Percentiles rank a stretch among this genome's conserved stretches.
Conservation (phyloP, 2,888 invertebrate species). For the Cyaniris semiargus region DNA sequence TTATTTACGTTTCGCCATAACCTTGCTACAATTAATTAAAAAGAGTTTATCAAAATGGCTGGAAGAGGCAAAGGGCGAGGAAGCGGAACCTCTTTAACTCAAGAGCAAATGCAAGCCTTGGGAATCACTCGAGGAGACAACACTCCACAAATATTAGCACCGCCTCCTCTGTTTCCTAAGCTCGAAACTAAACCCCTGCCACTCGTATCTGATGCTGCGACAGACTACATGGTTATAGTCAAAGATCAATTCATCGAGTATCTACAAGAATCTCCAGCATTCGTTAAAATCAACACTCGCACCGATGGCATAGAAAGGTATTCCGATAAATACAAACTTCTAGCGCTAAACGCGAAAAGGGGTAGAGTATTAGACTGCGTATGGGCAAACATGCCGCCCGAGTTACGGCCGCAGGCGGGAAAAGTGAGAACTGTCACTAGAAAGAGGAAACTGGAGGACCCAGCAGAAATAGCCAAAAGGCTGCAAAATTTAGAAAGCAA, state of each 20-base stretch:
- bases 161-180: constrained; percentile 82
- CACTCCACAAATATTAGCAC: constrained; percentile 73
- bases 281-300: constrained; percentile 72
- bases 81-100: constrained; percentile 73
- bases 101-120: constrained; percentile 80
- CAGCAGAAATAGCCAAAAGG: constrained; percentile 65
- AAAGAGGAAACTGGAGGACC: constrained; percentile 67
- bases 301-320: constrained; percentile 78
- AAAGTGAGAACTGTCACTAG: constrained; percentile 56
- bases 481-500: constrained; percentile 85
- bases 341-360: constrained; percentile 73
- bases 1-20: neutral
- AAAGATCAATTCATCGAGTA: constrained; percentile 87
- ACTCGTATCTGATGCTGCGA: constrained; percentile 77
- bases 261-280: constrained; percentile 84
- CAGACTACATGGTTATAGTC: constrained; percentile 85
- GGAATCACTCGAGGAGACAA: constrained; percentile 80
- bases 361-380: constrained; percentile 73
- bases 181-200: constrained; percentile 80
- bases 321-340: constrained; percentile 79
- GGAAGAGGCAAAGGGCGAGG: constrained; percentile 78
- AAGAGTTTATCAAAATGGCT: constrained; percentile 52
- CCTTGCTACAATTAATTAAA: neutral
- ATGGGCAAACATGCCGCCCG: constrained; percentile 83
- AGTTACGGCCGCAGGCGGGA: constrained; percentile 78